Percentiles rank a stretch among this genome's conserved stretches.
These are phyloP conservation scores for Icerya purchasi DNA, from an alignment of 2,888 invertebrate genomes.

Conservation along the genomic window DNA sequence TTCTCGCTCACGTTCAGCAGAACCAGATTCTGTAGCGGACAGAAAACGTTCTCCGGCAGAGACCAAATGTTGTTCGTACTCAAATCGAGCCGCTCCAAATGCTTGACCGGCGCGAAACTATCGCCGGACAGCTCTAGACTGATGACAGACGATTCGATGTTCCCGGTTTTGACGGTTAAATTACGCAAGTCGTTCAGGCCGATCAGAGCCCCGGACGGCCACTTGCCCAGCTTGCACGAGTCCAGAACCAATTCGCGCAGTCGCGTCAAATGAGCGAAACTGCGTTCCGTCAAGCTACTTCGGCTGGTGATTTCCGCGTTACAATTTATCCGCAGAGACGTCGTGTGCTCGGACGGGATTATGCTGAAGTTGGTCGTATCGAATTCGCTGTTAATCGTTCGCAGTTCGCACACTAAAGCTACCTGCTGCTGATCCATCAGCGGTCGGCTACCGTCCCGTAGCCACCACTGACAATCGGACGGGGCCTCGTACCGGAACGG, in stretches of 20 bases:
- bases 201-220: conserved; percentile 55
- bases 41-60: conserved; percentile 65
- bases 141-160: conserved; percentile 65
- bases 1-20: conserved; percentile 69
- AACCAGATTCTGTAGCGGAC: conserved; percentile 55
- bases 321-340: conserved; percentile 54
- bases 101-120: conserved; percentile 51
- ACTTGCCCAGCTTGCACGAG: conserved; percentile 65
- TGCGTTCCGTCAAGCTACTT: conserved; percentile 51
- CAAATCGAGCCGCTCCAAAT: conserved; percentile 62
- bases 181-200: conserved; percentile 62
- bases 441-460: conserved; percentile 24
- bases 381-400: conserved; percentile 69
- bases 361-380: conserved; percentile 74
- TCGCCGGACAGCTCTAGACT: conserved; percentile 60
- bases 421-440: conserved; percentile 31
- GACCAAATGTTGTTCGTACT: conserved; percentile 79
- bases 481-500: conserved; percentile 51
- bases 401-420: conserved; percentile 51
- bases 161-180: conserved; percentile 64
- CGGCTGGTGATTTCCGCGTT: conserved; percentile 58
- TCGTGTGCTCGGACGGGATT: conserved; percentile 62
- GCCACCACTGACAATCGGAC: conserved; percentile 64
- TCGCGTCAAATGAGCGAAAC: conserved; percentile 57
- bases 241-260: conserved; percentile 59